Base-by-base conservation (phyloP, 1,140 invertebrate species). In the Sminthurides bifidus region DNA sequence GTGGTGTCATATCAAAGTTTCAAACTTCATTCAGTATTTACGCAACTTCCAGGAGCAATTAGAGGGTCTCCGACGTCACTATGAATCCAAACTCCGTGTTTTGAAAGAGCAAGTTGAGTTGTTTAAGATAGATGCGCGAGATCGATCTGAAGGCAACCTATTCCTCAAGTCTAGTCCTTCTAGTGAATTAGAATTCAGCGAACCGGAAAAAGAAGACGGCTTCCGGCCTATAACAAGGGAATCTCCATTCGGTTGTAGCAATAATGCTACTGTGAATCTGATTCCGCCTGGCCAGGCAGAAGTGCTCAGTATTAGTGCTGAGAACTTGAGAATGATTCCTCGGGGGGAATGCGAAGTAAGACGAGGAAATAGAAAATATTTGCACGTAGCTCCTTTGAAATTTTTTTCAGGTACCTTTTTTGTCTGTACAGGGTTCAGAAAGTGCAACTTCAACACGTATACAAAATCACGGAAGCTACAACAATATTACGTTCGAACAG, bases 401-500 rank as follows among this genome's bases (percentile, higher is more conserved):
- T 50, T 31, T 2, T 23, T 26, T 23, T 37, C 24, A 1, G 19
- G 3, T 10, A 6, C n/a, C 8, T 44, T 19, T 44, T 31, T 21
- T 3, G 17, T 10, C 38, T 49, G 2, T 24, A 29, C 21, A 79
- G 78, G 81, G 80, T 58, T 82, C 81, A 14, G 81, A 83, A 70
- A 80, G 76, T 69, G 71, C 74, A 31, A 74, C 75, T 54, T 74
- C 72, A 37, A 64, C 56, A 30, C 65, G 65, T 30, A 24, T 53
- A 12, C 56, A 63, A n/a, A n/a, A n/a, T 38, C 63, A 52, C n/a
- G 66, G 54, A 24, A 65, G 59, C 49, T 66, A 68, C 27, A 60
- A 61, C 40, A 49, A 60, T 41, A 58, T 63, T 35, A 48, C 56
- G 51, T 57, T 66, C 65, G 59, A 59, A 52, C 55, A 58, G 53